Evolutionary conservation across 2,797 vertebrate species (phyloP).

Genomic region (Echeneis naucrates): DNA sequence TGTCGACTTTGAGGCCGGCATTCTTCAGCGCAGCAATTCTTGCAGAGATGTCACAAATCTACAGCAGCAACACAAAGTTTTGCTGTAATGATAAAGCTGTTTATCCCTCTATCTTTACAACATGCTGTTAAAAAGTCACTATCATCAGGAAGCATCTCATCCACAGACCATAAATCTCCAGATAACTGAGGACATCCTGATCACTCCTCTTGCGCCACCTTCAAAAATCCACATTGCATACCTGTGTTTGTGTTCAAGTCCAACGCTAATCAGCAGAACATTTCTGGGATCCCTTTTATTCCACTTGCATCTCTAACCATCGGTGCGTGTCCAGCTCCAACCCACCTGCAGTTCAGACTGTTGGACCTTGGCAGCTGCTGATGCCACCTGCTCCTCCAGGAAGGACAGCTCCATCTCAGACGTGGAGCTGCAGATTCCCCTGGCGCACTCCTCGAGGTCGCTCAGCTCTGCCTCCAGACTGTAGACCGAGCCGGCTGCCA

Average conservation of each 20-base stretch:
- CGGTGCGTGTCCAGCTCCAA: not conserved
- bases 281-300: not conserved
- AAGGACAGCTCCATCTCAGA: conserved; percentile 88
- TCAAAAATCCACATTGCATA: not conserved
- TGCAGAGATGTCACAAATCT: conserved; percentile 83
- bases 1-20: conserved; percentile 83
- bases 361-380: conserved; percentile 94
- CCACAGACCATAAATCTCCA: no score
- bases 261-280: not conserved
- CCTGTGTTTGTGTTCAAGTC: not conserved
- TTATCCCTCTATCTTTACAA: no score
- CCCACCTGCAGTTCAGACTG: conserved; percentile 95
- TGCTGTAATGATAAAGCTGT: not conserved
- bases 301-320: not conserved
- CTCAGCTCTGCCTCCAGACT: conserved; percentile 91
- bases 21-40: conserved; percentile 85
- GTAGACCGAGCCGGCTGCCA: conserved; percentile 91
- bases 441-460: conserved; percentile 91
- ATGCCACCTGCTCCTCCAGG: conserved; percentile 96
- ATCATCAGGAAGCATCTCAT: no score
- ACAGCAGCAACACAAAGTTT: conserved; percentile 2
- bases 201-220: not conserved
- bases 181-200: no score
- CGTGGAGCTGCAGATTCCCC: conserved; percentile 87
- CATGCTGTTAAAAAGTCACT: no score